Base-by-base conservation (phyloP, 64 coral and sea anemone species). In the Stichodactyla mertensii region DNA sequence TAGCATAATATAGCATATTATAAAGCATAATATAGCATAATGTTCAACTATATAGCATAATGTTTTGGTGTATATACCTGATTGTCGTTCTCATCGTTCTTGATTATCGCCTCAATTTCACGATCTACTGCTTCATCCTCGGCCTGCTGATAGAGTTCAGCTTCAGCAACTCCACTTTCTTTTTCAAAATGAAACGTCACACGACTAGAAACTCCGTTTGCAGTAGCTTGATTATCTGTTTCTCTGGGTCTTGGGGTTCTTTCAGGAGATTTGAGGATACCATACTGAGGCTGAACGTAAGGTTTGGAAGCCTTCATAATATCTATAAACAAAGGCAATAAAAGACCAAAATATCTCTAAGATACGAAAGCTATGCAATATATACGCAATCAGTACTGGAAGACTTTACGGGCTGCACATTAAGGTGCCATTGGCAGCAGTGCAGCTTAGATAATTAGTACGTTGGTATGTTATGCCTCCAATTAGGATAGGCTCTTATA, bases 191-290 rank as follows among this genome's bases (percentile, higher is more conserved):
- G 80, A 61, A 96, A 96, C 66, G 91, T 90, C 19, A 96, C 94
- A 15, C 94, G 91, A 55, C 91, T 93, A 24, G 58, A 85, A 4
- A 85, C 19, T 5, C 23, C 83, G 9, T 57, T 59, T 20, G 55
- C 26, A 36, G 55, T 54, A 16, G 12, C 16, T 8, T 85, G 83
- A 7, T 62, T 55, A 2, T 18, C 53, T 55, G 56, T 24, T 9
- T 61, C 83, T 24, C 16, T 28, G 55, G 83, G 15, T 83, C 78
- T 92, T 36, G 26, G 56, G n/a, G 85, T 80, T 90, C 84, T 87
- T 78, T 96, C 91, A 51, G 91, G 91, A 20, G 91, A 90, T 80
- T 96, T 96, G 57, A 96, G 91, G 62, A 93, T 92, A 79, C 91
- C 91, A 60, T 64, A 86, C 11, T 83, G 27, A 11, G 90, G 86